Conservation (phyloP, 1,140 invertebrate genomes). For the Coptotermes formosanus region DNA sequence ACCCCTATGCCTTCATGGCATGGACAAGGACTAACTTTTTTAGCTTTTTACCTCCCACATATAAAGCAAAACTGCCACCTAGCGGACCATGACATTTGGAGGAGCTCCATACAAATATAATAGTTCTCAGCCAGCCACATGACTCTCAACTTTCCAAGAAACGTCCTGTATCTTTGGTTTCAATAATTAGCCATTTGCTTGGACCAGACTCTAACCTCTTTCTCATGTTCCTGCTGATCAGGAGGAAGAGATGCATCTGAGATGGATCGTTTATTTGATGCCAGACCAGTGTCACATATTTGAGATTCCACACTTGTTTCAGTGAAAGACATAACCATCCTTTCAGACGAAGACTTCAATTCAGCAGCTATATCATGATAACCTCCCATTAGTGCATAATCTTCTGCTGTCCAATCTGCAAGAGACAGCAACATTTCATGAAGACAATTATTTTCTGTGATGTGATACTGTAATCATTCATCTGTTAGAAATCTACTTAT, state of each 20-base stretch:
- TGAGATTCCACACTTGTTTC: slow-evolving; percentile 13
- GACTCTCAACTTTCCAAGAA: neutral
- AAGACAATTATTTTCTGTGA: too few species aligned
- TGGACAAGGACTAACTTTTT: too few species aligned
- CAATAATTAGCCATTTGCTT: too few species aligned
- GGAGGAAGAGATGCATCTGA: slow-evolving; percentile 26
- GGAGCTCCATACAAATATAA: too few species aligned
- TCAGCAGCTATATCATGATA: slow-evolving; percentile 40
- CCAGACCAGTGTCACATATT: neutral
- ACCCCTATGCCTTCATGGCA: too few species aligned
- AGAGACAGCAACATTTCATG: neutral
- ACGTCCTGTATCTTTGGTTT: too few species aligned
- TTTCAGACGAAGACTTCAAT: slow-evolving; percentile 33
- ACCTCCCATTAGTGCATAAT: slow-evolving; percentile 42
- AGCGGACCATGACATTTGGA: too few species aligned
- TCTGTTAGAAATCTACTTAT: too few species aligned
- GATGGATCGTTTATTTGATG: slow-evolving; percentile 2
- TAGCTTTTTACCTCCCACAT: too few species aligned
- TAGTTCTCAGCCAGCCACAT: neutral
- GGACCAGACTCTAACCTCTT: neutral
- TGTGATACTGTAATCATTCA: too few species aligned
- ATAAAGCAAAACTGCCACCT: too few species aligned
- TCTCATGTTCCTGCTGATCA: neutral
- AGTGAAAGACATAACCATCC: slow-evolving; percentile 21
- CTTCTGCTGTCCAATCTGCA: slow-evolving; percentile 43